Evolutionary conservation across 1,140 invertebrate genomes (phyloP), one percentile per base, ranked within the genome.

Genomic region (Drosophila biarmipes): DNA sequence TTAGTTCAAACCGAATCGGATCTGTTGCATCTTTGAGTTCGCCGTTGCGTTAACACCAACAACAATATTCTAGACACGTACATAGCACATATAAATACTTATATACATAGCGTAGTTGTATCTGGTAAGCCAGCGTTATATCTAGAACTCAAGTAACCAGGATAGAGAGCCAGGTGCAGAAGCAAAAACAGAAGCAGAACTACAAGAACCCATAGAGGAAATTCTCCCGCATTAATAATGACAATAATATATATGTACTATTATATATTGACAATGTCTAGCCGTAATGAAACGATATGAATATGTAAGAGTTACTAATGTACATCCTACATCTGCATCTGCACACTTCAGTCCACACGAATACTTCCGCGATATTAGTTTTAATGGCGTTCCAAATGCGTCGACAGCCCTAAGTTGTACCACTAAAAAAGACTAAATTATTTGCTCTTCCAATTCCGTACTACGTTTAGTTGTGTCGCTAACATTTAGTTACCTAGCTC

Each of bases 211-310:
- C 82, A 87, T 87, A 89, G 84, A 66, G 82, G 82, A 89, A 82
- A 78, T 82, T 87, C 53, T 87, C 84, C 82, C 84, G 79, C 82
- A 87, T 87, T 75, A 89, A 82, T 87, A 82, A 82, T 87, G 82
- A 87, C 82, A 87, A 87, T 87, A 87, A 87, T 82, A 89, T 85
- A 86, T 85, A 85, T 86, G 79, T 78, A 78, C 58, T 72, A 84
- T 55, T 74, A 75, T 58, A 75, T 58, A 76, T 77, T 66, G 55
- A 79, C 63, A 58, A 85, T 85, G 80, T 84, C 71, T 76, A 84
- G 73, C 62, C 53, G 62, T 76, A 76, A 75, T 58, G 49, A 61
- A 73, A 55, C 51, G 49, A 73, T 69, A 69, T 55, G 56, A 68
- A 73, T 64, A 73, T 78, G 19, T 82, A 82, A 82, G 68, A 66